Base-by-base conservation (phyloP, 2,888 invertebrate species). In the Hipparchia semele region DNA sequence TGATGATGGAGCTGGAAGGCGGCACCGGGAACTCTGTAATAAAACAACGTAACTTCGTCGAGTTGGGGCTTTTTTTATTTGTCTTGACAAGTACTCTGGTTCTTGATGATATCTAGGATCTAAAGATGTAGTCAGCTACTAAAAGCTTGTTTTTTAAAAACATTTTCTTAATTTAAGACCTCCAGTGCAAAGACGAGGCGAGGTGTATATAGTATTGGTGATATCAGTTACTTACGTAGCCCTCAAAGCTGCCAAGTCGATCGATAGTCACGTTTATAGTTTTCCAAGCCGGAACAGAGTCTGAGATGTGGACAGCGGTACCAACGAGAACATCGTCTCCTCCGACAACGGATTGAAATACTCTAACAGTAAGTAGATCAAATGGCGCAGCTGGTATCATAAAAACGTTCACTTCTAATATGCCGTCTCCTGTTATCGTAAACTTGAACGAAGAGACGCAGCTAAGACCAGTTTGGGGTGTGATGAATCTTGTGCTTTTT, bases 391-490 rank as follows among this genome's bases (percentile, higher is more conserved):
- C 67, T 10, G 78, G 76, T 7, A 81, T 78, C 79, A 85, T 81
- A 68, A 75, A 86, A 8, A 82, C 75, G 46, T 84, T 85, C 0
- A 84, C 83, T 80, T 86, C 83, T 13, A 87, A 70, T 6, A 74
- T 73, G 7, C 86, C 86, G 56, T 77, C 75, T n/a, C 82, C 81
- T 12, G 80, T 77, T 81, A 86, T 83, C 12, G 76, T 74, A 66
- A 87, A 86, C 0, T 75, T 71, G 56, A 83, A 82, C 0, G 87
- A 86, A 7, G 85, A 80, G 12, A 83, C 79, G 71, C 87, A 87
- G 60, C 86, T 86, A 39, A 81, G 75, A 10, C 65, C 58, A 33
- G 78, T 71, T 58, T 79, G 79, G 3, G 86, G 86, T 12, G 80
- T 60, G 70, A 86, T 82, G 60, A 83, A 87, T 7, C 76, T 78